Evolutionary conservation across 23 tunicate species (phyloP), one percentile per base, ranked within the genome.

Genomic region (Pegea sp.): DNA sequence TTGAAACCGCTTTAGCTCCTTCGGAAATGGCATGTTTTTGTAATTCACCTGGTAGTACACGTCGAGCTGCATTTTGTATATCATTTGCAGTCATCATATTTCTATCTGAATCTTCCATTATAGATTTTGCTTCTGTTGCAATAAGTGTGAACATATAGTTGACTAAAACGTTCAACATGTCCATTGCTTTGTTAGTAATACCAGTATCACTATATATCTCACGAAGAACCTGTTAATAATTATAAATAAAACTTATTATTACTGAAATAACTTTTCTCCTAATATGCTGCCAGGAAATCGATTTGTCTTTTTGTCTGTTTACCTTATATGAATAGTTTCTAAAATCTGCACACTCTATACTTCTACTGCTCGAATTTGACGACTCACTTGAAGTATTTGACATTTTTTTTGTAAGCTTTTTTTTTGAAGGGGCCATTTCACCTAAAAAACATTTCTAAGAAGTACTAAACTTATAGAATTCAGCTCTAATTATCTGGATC

Each of bases 1-100:
- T 81, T 6, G 64, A 75, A 22, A 81, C 77, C 26, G 93, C 93
- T 49, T 81, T 81, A 34, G 93, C 66, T 55, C 93, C 93, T 67
- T 81, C 93, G 4, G 93, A 66, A 18, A 71, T 67, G 30, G 93
- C 93, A 34, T 81, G 93, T 28, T 72, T 81, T 29, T 81, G 72
- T 16, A 81, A 52, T 42, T 81, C 93, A 0, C 93, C 93, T 7
- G 93, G 93, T 24, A 81, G 56, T 1, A 81, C 51, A 46, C 57
- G 55, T 18, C 75, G 61, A 26, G 69, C 78, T 6, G 93, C 93
- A 31, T 49, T 72, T 50, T 72, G 80, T 18, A 81, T 61, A 57
- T 81, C 93, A 29, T 77, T 72, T 33, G 70, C 93, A 3, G 81
- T 72, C 52, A 81, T 22, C 21, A 68, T 72, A n/a, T 75, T 72